Conservation (phyloP, 2,888 invertebrate species). For the Drosophila leonis region DNA sequence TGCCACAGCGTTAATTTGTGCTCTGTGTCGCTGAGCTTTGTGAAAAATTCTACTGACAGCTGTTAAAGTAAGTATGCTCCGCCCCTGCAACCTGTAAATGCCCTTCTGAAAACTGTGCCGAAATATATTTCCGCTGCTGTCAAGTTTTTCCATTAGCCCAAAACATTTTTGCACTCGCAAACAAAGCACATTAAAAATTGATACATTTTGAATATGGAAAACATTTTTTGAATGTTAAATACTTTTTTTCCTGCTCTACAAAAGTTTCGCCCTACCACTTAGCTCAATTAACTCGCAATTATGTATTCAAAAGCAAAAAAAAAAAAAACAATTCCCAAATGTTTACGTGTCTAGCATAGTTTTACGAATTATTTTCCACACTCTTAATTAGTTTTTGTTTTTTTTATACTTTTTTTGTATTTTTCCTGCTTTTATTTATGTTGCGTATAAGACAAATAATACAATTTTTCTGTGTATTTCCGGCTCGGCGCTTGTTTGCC, state of each 20-base stretch:
- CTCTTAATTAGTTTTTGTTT: constrained; percentile 5
- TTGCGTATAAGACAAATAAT: constrained; percentile 49
- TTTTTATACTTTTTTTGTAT: background rate
- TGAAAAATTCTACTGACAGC: constrained; percentile 33
- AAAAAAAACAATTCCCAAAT: constrained; percentile 2
- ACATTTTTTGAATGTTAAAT: constrained; percentile 36
- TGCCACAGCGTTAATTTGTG: constrained; percentile 39
- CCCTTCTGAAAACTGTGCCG: constrained; percentile 10
- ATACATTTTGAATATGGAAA: constrained; percentile 49
- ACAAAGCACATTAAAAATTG: constrained; percentile 30
- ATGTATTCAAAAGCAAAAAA: constrained; percentile 28
- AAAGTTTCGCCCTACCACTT: constrained; percentile 19
- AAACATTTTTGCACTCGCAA: constrained; percentile 36
- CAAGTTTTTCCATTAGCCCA: constrained; percentile 50
- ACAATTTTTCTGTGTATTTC: constrained; percentile 47
- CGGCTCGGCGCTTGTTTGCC: constrained; percentile 41
- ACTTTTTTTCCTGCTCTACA: constrained; percentile 17
- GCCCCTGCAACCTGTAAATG: background rate
- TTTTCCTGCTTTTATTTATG: constrained; percentile 53
- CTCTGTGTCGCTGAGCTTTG: constrained; percentile 1
- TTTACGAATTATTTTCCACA: constrained; percentile 47
- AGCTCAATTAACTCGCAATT: constrained; percentile 47
- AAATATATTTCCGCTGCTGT: constrained; percentile 62
- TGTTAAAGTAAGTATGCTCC: background rate
- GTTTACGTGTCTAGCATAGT: constrained; percentile 21